A percentile compares a stretch with the other conserved stretches of the same genome.
phyloP scores from a whole-genome alignment of 1,140 invertebrate genomes.

The Adelges cooleyi region DNA sequence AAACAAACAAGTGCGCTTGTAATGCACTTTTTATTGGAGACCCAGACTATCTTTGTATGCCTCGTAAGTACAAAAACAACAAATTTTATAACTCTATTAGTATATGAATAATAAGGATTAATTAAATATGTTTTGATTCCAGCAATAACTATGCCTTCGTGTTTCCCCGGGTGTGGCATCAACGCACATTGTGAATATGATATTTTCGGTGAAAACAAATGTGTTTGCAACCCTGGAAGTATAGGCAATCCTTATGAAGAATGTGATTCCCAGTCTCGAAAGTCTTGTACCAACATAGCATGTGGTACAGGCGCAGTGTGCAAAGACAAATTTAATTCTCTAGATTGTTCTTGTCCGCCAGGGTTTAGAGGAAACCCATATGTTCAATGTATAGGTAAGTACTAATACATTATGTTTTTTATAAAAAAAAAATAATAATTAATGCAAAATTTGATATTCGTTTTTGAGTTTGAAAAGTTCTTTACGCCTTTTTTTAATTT shows the following conservation, averaged over 20 bases:
- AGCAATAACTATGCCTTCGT: constrained; percentile 65
- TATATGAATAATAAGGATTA: constrained; percentile 66
- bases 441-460: too few species aligned
- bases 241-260: constrained; percentile 72
- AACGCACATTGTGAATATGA: constrained; percentile 69
- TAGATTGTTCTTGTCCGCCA: constrained; percentile 68
- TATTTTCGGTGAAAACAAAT: constrained; percentile 62
- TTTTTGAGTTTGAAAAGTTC: too few species aligned
- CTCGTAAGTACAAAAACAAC: constrained; percentile 41
- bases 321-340: constrained; percentile 44
- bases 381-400: constrained; percentile 58
- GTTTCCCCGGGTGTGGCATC: constrained; percentile 63
- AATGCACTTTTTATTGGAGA: constrained; percentile 57
- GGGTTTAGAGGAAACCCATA: constrained; percentile 61
- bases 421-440: background rate
- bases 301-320: constrained; percentile 74
- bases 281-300: constrained; percentile 65
- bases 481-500: too few species aligned
- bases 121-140: constrained; percentile 42
- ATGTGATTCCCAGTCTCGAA: constrained; percentile 66
- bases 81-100: background rate
- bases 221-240: constrained; percentile 55
- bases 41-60: constrained; percentile 54
- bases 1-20: constrained; percentile 59
- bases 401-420: constrained; percentile 39